Base-by-base conservation (phyloP, 2,113 vertebrate species). In the Zapus hudsonius region DNA sequence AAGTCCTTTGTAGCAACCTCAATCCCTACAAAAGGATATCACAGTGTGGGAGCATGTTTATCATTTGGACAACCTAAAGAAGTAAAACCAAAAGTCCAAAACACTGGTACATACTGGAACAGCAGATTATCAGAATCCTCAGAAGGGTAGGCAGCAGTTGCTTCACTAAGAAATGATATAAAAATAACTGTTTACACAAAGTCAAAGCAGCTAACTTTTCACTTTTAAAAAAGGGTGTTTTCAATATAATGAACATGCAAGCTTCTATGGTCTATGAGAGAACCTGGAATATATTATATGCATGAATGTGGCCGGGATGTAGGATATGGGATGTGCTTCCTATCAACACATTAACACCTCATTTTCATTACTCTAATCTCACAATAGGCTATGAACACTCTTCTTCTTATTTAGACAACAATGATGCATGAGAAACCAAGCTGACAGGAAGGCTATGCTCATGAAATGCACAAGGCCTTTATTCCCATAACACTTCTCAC, bases 221-320 rank as follows among this genome's bases (percentile, higher is more conserved):
- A 84, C 84, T 95, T 83, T 89, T 79, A 94, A 82, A 91, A 82
- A 96, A 93, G 87, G 23, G 44, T 95, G 91, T 95, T 95, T 96
- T 91, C 72, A 92, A 96, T 96, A 95, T 76, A 96, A 95, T 81
- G 70, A 96, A 93, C 40, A 94, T 86, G 82, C 79, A 95, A 92
- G 82, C 63, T 75, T 93, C 90, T 94, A 85, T 90, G 38, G 82
- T 95, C 84, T n/a, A 52, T 90, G 85, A 95, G 87, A 96, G 95
- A 97, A 96, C 94, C 95, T 97, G 96, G 90, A 96, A 95, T 94
- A 93, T 94, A 97, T 97, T 97, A 97, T 86, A 95, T 6, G 42
- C 63, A 94, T 84, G 90, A 93, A 89, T 95, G 95, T 94, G 87
- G 19, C 16, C 33, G 40, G 84, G 85, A 94, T 84, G 80, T 85